phyloP scores from a whole-genome alignment of 2,113 vertebrate genomes.

The Turdus rufiventris region DNA sequence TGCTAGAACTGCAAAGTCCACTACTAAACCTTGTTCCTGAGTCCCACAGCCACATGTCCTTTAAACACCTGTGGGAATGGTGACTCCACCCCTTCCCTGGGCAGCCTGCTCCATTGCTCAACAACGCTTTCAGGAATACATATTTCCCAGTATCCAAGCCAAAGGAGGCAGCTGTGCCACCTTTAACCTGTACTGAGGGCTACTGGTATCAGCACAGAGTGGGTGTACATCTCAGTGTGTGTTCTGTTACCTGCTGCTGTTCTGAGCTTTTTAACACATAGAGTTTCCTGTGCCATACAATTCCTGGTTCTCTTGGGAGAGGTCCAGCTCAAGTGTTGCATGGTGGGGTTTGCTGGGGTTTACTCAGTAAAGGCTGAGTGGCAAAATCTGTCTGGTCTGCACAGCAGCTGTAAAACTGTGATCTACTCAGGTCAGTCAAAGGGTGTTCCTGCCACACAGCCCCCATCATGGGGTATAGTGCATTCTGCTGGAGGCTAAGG shows the following conservation, averaged over 20 bases:
- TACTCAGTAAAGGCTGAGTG: not conserved
- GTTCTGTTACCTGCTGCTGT: not conserved
- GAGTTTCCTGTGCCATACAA: not conserved
- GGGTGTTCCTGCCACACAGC: accelerated
- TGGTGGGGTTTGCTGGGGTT: not conserved
- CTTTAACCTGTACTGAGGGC: not conserved
- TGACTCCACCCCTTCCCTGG: not conserved
- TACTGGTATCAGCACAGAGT: not conserved
- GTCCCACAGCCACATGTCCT: accelerated
- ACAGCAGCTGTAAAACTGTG: not conserved
- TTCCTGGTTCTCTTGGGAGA: not conserved
- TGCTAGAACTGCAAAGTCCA: not conserved
- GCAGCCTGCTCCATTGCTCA: not conserved
- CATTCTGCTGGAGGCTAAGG: not conserved
- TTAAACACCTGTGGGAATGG: not conserved
- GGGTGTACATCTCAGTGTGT: not conserved
- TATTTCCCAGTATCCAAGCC: not conserved
- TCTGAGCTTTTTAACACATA: not conserved
- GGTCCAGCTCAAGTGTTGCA: not conserved
- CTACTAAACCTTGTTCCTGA: not conserved
- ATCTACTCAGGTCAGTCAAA: not conserved
- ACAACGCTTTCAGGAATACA: not conserved
- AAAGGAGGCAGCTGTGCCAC: not conserved
- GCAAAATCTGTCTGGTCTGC: not conserved
- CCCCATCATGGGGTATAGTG: accelerated